A percentile compares a stretch with the other conserved stretches of the same genome.
These are phyloP conservation scores for Acromyrmex charruanus DNA, from an alignment of 1,140 invertebrate species.

Conservation along the genomic window DNA sequence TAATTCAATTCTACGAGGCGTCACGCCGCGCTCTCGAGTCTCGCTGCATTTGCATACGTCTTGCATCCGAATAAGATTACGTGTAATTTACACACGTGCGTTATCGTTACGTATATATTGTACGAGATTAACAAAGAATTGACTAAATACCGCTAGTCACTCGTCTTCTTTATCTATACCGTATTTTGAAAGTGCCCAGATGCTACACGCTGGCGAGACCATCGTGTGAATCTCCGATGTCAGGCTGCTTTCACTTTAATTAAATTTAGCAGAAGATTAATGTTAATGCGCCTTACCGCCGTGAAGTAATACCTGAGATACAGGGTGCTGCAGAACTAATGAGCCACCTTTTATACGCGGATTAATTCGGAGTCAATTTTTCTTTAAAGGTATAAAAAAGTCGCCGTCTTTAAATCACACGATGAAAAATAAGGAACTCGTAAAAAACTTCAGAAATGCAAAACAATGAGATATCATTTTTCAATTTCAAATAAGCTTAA, in stretches of 20 bases:
- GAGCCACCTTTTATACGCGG: neutral
- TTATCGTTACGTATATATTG: neutral
- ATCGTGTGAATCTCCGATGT: constrained; percentile 34
- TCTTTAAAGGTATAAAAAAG: neutral
- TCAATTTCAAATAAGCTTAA: neutral
- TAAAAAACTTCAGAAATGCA: neutral
- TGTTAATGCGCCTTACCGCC: constrained; percentile 59
- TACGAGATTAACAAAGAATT: neutral
- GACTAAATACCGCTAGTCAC: constrained; percentile 25
- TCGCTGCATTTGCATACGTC: constrained; percentile 25
- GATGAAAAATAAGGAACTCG: neutral
- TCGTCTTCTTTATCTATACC: neutral
- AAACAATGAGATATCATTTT: neutral
- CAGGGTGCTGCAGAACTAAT: neutral
- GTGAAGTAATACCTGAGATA: constrained; percentile 3
- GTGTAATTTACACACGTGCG: neutral
- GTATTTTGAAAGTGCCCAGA: constrained; percentile 69
- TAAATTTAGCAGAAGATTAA: constrained; percentile 72
- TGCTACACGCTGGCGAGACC: constrained; percentile 12
- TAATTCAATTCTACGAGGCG: constrained; percentile 41
- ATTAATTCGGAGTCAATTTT: neutral
- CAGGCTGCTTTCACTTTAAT: constrained; percentile 72
- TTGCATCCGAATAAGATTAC: constrained; percentile 15
- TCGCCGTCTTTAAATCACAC: neutral
- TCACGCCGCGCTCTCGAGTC: constrained; percentile 1